Percentiles rank a stretch among this genome's conserved stretches.
Evolutionary conservation across 2,113 vertebrate species (phyloP).

Genomic region (Vimba vimba): DNA sequence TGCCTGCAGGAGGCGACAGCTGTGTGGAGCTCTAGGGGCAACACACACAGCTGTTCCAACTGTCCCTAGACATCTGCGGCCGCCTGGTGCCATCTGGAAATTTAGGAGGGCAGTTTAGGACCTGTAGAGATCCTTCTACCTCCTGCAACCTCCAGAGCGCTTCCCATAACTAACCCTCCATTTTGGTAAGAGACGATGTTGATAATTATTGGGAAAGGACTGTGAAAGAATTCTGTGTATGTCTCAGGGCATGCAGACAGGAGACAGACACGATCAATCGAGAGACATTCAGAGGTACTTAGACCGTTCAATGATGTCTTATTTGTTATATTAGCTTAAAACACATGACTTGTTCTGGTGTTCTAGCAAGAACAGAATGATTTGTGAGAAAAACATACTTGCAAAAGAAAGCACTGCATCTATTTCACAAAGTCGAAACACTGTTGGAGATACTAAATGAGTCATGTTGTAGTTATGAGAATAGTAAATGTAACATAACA

Average conservation of each 20-base stretch:
- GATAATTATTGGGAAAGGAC: constrained; percentile 66
- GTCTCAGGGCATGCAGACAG: constrained; percentile 61
- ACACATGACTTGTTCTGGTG: constrained; percentile 27
- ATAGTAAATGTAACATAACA: not conserved
- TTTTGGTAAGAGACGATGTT: constrained; percentile 63
- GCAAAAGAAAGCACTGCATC: not conserved
- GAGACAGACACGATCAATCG: constrained; percentile 54
- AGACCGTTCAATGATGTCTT: constrained; percentile 54
- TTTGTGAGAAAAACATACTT: not conserved
- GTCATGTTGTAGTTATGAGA: constrained; percentile 3
- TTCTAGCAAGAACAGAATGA: not conserved
- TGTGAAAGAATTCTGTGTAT: constrained; percentile 52
- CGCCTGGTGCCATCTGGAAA: constrained; percentile 72
- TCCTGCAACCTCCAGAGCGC: constrained; percentile 47
- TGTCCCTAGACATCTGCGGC: constrained; percentile 71
- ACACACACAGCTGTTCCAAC: constrained; percentile 68
- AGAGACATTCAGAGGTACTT: constrained; percentile 52
- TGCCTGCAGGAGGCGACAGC: constrained; percentile 77
- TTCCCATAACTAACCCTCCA: constrained; percentile 63
- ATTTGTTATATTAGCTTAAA: constrained; percentile 39
- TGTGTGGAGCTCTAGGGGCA: constrained; percentile 63
- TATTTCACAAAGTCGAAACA: not conserved
- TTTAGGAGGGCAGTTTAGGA: constrained; percentile 69
- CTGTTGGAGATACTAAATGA: not conserved
- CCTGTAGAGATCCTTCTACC: constrained; percentile 61